Evolutionary conservation across 2,797 vertebrate genomes (phyloP), one percentile per base, ranked within the genome.

Genomic region (Peromyscus nudipes): DNA sequence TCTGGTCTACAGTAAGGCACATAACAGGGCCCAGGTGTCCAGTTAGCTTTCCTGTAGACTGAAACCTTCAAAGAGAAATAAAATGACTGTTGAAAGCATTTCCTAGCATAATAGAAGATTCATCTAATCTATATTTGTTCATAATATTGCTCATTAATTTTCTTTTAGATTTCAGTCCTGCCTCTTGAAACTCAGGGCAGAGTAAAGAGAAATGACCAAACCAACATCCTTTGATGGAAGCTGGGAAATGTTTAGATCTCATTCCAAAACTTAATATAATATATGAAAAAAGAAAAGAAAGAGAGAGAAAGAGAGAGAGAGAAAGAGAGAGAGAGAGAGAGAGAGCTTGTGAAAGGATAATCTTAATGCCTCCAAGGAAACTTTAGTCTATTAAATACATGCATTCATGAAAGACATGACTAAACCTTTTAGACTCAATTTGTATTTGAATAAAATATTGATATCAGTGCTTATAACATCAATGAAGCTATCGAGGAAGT

Each of bases 21-120:
- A 99, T 99, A 96, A 99, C 99, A 49, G 99, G 99, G n/a, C 99
- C 99, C 71, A 99, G 98, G 98, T 99, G 99, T 92, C 99, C 99
- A 0, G 99, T 99, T 85, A 99, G 98, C 98, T 99, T 99, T 95
- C 99, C 99, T 2, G 99, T 99, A 88, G 99, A 99, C 40, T 99
- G 99, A 98, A 99, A 99, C 98, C 99, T 99, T 96, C 23, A 97
- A 95, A 95, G 92, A 93, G 37, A 87, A 91, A 95, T 49, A 91
- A 83, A 83, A 88, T 79, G 8, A 34, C 37, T 62, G 83, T 92
- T 96, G 77, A 96, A 96, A 96, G 65, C 46, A 93, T 93, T 83
- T 91, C 43, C 92, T n/a, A 84, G 86, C 67, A 81, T 92, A 23
- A 43, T 46, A 1, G 46, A 84, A 95, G 14, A 3, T 43, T 91